phyloP scores from a whole-genome alignment of 2,888 invertebrate genomes.

The Folsomia candida region DNA sequence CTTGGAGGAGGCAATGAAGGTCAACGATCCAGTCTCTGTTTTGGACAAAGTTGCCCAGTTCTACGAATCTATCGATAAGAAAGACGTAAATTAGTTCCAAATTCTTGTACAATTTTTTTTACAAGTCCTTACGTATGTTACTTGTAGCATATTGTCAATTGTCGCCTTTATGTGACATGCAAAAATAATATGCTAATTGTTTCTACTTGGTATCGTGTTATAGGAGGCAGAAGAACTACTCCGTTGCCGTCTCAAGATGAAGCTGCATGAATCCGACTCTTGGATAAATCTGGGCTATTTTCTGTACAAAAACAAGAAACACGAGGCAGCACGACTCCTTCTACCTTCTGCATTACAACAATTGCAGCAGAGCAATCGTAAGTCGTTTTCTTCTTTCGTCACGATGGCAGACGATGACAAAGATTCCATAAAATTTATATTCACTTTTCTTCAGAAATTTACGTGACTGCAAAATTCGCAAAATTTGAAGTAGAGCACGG shows the following conservation, averaged over 20 bases:
- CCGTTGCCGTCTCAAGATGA: background rate
- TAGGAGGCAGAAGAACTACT: background rate
- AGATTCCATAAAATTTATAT: background rate
- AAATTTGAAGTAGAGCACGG: background rate
- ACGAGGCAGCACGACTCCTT: background rate
- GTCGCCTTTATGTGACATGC: no score
- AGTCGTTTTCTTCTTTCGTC: background rate
- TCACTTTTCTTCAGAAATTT: background rate
- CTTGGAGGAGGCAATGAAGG: background rate
- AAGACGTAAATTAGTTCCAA: background rate
- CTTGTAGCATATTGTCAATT: no score
- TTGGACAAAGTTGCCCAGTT: background rate
- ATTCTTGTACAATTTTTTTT: background rate
- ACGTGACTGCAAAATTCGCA: background rate
- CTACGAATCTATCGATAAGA: background rate
- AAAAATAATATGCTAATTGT: background rate
- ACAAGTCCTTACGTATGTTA: no score
- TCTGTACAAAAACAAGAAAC: background rate
- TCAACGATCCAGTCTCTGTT: background rate
- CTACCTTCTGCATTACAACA: background rate
- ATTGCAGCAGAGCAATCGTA: background rate
- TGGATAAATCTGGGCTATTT: background rate
- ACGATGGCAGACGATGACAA: constrained; percentile 5
- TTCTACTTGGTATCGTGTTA: background rate
- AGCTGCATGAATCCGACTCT: background rate